phyloP scores from a whole-genome alignment of 2,797 vertebrate species.

The Spondyliosoma cantharus region DNA sequence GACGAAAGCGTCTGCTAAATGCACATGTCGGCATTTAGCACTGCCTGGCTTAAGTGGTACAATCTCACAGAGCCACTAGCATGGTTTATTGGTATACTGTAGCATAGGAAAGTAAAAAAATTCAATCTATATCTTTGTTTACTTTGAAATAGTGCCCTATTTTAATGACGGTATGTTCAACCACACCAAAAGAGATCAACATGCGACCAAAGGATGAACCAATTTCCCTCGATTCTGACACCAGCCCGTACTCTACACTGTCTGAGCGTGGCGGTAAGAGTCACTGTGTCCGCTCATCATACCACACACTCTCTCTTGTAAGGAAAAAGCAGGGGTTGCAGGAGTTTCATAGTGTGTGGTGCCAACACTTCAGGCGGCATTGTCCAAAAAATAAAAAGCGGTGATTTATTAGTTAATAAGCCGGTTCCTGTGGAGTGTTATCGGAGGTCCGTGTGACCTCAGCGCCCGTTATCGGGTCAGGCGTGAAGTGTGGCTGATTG shows the following conservation, averaged over 20 bases:
- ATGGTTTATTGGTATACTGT: not conserved
- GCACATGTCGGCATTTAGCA: no score
- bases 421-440: slow-evolving; percentile 38
- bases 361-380: slow-evolving; percentile 9
- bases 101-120: no score
- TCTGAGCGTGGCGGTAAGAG: slow-evolving; percentile 6
- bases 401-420: slow-evolving; percentile 66
- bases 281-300: not conserved
- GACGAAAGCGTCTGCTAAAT: no score
- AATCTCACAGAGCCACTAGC: not conserved
- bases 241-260: not conserved
- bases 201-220: not conserved
- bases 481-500: slow-evolving; percentile 52
- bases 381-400: slow-evolving; percentile 35
- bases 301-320: slow-evolving; percentile 16
- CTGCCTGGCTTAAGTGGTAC: no score
- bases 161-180: not conserved
- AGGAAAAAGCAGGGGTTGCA: not conserved
- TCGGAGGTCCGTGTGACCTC: slow-evolving; percentile 52
- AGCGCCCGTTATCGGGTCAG: slow-evolving; percentile 34
- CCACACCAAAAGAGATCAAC: not conserved
- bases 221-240: not conserved
- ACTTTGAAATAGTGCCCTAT: not conserved
- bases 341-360: slow-evolving; percentile 2
- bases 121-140: no score